Evolutionary conservation across 53 echinoderm and acorn worm genomes (phyloP), one percentile per base, ranked within the genome.

Genomic region (Patiria pectinifera): DNA sequence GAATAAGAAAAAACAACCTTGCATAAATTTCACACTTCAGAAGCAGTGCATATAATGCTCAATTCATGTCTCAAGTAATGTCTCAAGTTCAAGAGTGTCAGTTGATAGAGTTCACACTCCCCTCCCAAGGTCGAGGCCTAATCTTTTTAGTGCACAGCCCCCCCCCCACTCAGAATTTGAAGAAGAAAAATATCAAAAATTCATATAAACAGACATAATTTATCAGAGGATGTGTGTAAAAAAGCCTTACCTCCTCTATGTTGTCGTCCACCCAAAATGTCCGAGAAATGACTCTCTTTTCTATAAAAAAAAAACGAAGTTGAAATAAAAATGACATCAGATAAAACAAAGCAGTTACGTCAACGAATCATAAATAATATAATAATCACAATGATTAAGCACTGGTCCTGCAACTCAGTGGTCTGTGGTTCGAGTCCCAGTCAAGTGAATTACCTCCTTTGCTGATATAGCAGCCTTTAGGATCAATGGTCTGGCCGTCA

Each of bases 361-460:
- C 35, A 35, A 35, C 35, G 35, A 35, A 35, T 35, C 35, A 35
- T 35, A 35, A 35, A 35, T 35, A n/a, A n/a, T n/a, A n/a, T n/a
- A n/a, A n/a, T n/a, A 35, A 35, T 35, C 35, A 35, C 35, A 35
- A 0, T 35, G 35, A 35, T 60, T 60, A 60, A 60, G 9, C 60
- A 60, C 2, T 60, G 60, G 60, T 60, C 8, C 12, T 60, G 60
- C 60, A 60, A 12, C 12, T 60, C 12, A 60, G 60, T 8, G 9
- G 60, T 60, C 60, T 60, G 12, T 11, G 60, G 60, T 60, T 60
- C 60, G 8, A 60, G 2, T 60, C 77, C 7, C 11, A 4, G 16
- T n/a, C 35, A 35, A 35, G 35, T 35, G n/a, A 4, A 69, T 45
- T 24, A 85, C 86, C 86, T 85, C 86, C 86, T 22, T 85, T 85